Base-by-base conservation (phyloP, 2,797 vertebrate genomes). In the Sebastolobus altivelis region DNA sequence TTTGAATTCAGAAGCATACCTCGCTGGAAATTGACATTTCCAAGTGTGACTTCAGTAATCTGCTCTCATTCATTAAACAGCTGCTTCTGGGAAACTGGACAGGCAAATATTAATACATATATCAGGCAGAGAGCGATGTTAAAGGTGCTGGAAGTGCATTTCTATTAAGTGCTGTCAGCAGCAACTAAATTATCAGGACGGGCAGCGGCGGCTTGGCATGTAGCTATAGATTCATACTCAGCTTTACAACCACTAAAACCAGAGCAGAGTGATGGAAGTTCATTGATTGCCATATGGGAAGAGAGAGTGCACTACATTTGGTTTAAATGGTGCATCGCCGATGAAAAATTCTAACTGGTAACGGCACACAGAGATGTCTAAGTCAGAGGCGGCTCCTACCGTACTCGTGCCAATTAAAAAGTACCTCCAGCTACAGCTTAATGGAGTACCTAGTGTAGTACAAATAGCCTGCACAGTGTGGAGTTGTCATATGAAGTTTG, bases 111-210 rank as follows among this genome's bases (percentile, higher is more conserved):
- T 61, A 84, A 91, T 83, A 85, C 76, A 86, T 87, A 79, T 58
- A 80, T 82, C 70, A 85, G 76, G 46, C 25, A 77, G 66, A 79
- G 56, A 77, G 22, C 66, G 83, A 40, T 33, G 83, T 75, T 84
- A 46, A 78, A 89, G 70, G 79, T 55, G 63, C 67, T 67, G 52
- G 91, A 84, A 89, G 88, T 83, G 84, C 69, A 81, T 93, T 91
- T 91, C 85, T 87, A 93, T 89, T 92, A 93, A 83, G 61, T 75
- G 80, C 81, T 80, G 89, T 71, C 81, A 76, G 84, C 75, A 76
- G 60, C 46, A 67, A 6, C 68, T 93, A 83, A 91, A 92, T 93
- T 72, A 92, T 81, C 66, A 70, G 61, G 80, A 82, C n/a, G 59
- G 58, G 58, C 71, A 68, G 80, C 11, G 2, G 71, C 65, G 73